These are phyloP conservation scores for Polydrusus cervinus DNA, from an alignment of 2,888 invertebrate genomes.

Conservation along the genomic window DNA sequence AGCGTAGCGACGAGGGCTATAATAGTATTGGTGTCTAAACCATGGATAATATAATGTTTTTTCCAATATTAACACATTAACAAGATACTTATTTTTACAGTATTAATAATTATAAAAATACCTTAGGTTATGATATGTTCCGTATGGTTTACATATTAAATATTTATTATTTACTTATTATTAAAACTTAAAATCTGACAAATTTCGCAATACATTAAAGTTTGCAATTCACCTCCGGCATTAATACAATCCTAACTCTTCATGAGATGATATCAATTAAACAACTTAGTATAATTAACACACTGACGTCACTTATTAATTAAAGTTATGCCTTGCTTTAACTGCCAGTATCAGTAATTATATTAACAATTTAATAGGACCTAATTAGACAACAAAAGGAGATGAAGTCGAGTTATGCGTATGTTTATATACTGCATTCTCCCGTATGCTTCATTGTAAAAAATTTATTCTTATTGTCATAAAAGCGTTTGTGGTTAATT, in stretches of 20 bases:
- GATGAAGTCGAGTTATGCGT: constrained; percentile 15
- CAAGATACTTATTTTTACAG: too few relatives aligned
- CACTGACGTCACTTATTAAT: constrained; percentile 60
- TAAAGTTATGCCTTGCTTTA: constrained; percentile 54
- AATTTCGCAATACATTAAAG: too few relatives aligned
- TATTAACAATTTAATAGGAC: constrained; percentile 59
- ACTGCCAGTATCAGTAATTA: constrained; percentile 59
- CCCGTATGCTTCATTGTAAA: constrained; percentile 9
- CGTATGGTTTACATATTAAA: too few relatives aligned
- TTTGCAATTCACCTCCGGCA: background rate
- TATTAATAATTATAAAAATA: too few relatives aligned
- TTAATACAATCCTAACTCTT: constrained; percentile 21
- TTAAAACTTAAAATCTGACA: too few relatives aligned
- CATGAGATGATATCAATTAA: constrained; percentile 25
- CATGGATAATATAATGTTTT: too few relatives aligned
- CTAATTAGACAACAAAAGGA: constrained; percentile 56
- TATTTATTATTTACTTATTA: too few relatives aligned
- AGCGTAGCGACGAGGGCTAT: too few relatives aligned
- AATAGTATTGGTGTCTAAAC: too few relatives aligned
- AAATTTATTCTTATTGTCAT: background rate
- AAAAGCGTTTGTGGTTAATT: background rate
- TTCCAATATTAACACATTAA: too few relatives aligned
- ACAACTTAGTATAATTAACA: constrained; percentile 54
- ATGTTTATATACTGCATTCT: constrained; percentile 1
- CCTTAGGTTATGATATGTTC: too few relatives aligned